These are phyloP conservation scores for Fratercula arctica DNA, from an alignment of 2,797 vertebrate genomes.

Conservation along the genomic window DNA sequence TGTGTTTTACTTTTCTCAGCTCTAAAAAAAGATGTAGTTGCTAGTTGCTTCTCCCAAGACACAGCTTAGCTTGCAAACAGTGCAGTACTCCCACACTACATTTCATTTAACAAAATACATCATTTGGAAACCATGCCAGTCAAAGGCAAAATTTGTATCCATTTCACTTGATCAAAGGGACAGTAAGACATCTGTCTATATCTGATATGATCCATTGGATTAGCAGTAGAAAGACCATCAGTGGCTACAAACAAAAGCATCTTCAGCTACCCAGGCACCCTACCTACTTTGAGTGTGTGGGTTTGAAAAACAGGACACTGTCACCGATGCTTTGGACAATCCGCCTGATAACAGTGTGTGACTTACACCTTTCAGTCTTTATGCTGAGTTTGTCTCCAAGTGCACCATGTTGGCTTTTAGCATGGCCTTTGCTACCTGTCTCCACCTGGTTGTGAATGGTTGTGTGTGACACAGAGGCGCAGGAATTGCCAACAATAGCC, in stretches of 20 bases:
- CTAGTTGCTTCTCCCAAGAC: constrained; percentile 44
- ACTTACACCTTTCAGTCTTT: not conserved
- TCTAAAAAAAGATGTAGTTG: constrained; percentile 21
- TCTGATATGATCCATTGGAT: not conserved
- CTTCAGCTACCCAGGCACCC: not conserved
- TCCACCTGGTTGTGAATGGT: not conserved
- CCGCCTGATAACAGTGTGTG: not conserved
- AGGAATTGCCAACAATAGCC: not conserved
- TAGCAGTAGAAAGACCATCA: not conserved
- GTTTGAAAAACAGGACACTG: not conserved
- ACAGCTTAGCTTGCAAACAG: constrained; percentile 48
- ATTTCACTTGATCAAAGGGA: not conserved
- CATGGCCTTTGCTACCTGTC: not conserved
- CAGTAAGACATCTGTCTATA: not conserved
- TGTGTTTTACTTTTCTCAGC: not conserved
- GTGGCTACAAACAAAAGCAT: not conserved
- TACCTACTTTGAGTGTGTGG: rapidly evolving
- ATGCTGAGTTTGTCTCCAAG: not conserved
- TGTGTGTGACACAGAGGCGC: not conserved
- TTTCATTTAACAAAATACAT: not conserved
- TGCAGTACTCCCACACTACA: constrained; percentile 22
- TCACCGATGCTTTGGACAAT: not conserved
- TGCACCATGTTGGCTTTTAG: not conserved
- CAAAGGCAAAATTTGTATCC: not conserved
- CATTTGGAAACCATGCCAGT: not conserved